A percentile compares a stretch with the other conserved stretches of the same genome.
Evolutionary conservation across 2,888 invertebrate species (phyloP).

Genomic region (Sminthurides aquaticus): DNA sequence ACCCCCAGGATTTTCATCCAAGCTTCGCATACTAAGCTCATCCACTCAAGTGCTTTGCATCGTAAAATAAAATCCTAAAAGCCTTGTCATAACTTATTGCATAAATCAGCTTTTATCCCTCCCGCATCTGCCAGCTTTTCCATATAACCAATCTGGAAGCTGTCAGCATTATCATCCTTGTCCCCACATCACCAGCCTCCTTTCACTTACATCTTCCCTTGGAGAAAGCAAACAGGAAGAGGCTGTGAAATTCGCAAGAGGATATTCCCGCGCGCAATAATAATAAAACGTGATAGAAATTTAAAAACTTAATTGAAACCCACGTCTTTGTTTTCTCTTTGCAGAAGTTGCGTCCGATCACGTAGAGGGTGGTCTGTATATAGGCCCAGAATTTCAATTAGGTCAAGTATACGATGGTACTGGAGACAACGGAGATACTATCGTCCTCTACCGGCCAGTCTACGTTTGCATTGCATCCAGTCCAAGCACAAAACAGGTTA

Average conservation of each 20-base stretch:
- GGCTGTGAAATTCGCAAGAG: too few relatives aligned
- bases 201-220: not conserved
- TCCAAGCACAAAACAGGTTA: not conserved
- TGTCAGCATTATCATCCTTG: not conserved
- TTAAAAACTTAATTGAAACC: not conserved
- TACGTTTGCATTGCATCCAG: slow-evolving; percentile 46
- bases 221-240: not conserved
- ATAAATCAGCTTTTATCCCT: slow-evolving; percentile 2
- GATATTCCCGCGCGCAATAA: too few relatives aligned
- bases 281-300: not conserved
- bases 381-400: slow-evolving; percentile 54
- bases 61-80: slow-evolving; percentile 2
- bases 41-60: not conserved
- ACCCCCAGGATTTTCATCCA: too few relatives aligned
- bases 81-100: slow-evolving; percentile 6
- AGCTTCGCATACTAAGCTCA: too few relatives aligned
- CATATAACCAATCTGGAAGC: not conserved
- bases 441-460: slow-evolving; percentile 61
- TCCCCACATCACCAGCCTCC: not conserved
- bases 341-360: slow-evolving; percentile 62
- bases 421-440: slow-evolving; percentile 50
- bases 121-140: not conserved
- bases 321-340: slow-evolving; percentile 33
- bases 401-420: slow-evolving; percentile 70
- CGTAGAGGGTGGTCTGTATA: slow-evolving; percentile 63